Percentiles rank a stretch among this genome's conserved stretches.
Evolutionary conservation across 2,113 vertebrate species (phyloP).

Genomic region (Mobula birostris): DNA sequence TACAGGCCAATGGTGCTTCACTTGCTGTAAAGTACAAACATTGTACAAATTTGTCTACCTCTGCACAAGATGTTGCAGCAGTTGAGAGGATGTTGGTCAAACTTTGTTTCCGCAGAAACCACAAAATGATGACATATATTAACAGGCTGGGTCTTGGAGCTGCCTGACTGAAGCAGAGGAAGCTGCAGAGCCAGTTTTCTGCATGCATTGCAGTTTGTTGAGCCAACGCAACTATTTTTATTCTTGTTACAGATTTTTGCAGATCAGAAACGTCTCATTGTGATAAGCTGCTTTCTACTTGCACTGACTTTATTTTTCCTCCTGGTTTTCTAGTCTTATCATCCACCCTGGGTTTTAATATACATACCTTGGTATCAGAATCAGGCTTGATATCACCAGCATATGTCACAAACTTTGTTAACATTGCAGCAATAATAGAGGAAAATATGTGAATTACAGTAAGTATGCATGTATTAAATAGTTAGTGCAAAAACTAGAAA

Average conservation of each 20-base stretch:
- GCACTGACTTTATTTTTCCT: not conserved
- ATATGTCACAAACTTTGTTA: too few relatives aligned
- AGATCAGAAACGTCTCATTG: not conserved
- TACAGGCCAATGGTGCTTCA: not conserved
- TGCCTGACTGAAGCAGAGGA: not conserved
- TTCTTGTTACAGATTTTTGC: not conserved
- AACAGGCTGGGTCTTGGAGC: too few relatives aligned
- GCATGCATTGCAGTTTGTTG: not conserved
- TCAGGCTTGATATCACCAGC: too few relatives aligned
- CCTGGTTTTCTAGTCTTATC: not conserved
- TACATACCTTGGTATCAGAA: too few relatives aligned
- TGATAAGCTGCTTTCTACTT: not conserved
- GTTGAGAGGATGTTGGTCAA: conserved; percentile 11
- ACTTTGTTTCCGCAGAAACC: not conserved
- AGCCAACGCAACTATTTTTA: not conserved
- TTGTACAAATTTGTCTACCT: not conserved
- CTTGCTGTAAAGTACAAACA: not conserved
- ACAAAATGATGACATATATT: not conserved
- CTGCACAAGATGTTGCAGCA: not conserved
- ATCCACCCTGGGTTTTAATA: too few relatives aligned
- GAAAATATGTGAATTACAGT: too few relatives aligned
- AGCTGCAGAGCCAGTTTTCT: not conserved
- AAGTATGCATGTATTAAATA: too few relatives aligned
- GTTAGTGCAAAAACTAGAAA: too few relatives aligned
- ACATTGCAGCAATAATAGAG: too few relatives aligned